Conservation (phyloP, 2,113 vertebrate genomes). For the Tangachromis dhanisi region DNA sequence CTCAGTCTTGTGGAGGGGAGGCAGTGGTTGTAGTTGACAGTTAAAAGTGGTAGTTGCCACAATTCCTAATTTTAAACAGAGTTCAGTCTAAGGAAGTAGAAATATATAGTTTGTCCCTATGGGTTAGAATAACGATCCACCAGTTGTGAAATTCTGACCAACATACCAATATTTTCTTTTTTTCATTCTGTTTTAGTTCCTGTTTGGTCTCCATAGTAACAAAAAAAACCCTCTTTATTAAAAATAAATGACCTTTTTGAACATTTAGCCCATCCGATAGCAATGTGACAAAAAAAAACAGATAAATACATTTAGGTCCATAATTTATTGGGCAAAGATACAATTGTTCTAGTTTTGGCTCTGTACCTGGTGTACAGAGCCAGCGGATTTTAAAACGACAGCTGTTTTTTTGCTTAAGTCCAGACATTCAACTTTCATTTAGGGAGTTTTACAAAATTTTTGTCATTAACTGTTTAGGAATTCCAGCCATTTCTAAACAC, state of each 20-base stretch:
- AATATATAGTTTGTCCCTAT: not conserved
- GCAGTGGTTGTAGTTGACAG: not conserved
- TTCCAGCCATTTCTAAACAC: not conserved
- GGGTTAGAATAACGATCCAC: not conserved
- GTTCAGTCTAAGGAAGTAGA: not conserved
- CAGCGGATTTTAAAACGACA: not conserved
- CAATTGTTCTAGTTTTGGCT: not conserved
- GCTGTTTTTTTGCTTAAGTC: not conserved
- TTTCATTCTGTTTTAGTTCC: not conserved
- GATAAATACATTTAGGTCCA: not conserved
- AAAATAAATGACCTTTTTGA: not conserved
- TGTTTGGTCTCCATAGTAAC: not conserved
- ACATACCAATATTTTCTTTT: not conserved
- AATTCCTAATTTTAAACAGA: not conserved
- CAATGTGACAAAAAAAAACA: not conserved
- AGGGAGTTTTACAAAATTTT: not conserved
- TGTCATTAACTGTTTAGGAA: not conserved
- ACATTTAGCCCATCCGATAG: not conserved
- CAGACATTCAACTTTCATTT: not conserved
- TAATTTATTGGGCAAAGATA: not conserved
- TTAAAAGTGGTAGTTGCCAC: not conserved
- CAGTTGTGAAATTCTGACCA: not conserved
- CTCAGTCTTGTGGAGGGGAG: not conserved
- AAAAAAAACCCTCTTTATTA: not conserved
- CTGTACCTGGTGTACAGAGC: too few relatives aligned